Evolutionary conservation across 2,113 vertebrate species (phyloP), one percentile per base, ranked within the genome.

Genomic region (Heterocephalus glaber): DNA sequence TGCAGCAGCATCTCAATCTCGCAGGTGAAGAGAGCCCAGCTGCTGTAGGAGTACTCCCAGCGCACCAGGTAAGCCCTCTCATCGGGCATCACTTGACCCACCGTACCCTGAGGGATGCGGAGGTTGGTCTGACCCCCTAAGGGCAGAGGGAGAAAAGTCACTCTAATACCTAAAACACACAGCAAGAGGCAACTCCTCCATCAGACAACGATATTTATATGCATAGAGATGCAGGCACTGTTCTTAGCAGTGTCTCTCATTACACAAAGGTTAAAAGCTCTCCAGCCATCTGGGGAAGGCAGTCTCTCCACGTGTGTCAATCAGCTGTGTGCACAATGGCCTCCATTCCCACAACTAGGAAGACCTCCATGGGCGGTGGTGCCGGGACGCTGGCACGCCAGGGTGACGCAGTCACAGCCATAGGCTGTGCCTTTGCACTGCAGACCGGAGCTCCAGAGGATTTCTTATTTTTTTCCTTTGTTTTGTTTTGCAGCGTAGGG

Each of bases 1-100:
- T 99, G 99, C 22, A 99, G 99, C 92, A 99, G 98, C 99, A 99
- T 99, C 97, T 99, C 99, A 92, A 99, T 99, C 98, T 99, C 99
- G 2, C 99, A 99, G 56, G 99, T 99, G 95, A 99, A 99, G 44
- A 99, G 98, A 5, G 99, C 99, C 99, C 99, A 99, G 96, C 99
- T 99, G 97, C 99, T 99, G 93, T 99, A 99, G 10, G 99, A 99
- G 96, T 99, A 99, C 0, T 99, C 99, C 99, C 99, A 99, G 72
- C 99, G 99, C 11, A 99, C 99, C 97, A 99, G 92, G 72, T 99
- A 99, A 52, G 98, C 98, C 65, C 99, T 98, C 10, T 99, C 99
- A 22, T 99, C 99, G 44, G 99, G 98, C 97, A 99, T 98, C 95
- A 99, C 99, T 74, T 99, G 99, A 11, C 99, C 99, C 68, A 99